phyloP scores from a whole-genome alignment of 2,888 invertebrate genomes.

The Eristalinus aeneus region DNA sequence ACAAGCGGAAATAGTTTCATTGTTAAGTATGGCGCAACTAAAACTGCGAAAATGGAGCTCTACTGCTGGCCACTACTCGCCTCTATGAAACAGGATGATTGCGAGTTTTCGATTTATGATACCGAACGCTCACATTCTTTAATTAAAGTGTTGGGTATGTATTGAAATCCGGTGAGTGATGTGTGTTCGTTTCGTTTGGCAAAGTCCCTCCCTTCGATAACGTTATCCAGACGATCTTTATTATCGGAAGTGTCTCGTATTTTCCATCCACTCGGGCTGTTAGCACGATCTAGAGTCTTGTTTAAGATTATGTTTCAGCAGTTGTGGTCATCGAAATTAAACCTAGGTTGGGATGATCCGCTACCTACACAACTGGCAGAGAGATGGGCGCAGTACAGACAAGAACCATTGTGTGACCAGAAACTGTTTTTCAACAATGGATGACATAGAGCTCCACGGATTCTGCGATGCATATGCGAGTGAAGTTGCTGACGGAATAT shows the following conservation, averaged over 20 bases:
- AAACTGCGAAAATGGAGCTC: neutral
- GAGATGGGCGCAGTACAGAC: neutral
- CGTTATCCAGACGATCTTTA: neutral
- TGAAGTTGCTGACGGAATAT: no score
- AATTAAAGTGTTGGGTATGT: no score
- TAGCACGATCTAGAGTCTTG: constrained; percentile 32
- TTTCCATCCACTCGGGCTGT: no score
- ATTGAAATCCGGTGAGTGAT: no score
- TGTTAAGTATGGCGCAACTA: no score
- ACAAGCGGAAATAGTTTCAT: no score
- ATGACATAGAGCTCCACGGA: no score
- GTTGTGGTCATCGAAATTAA: constrained; percentile 40
- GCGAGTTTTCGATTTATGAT: neutral
- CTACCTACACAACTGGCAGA: constrained; percentile 22
- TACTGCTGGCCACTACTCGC: no score
- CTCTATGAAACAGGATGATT: no score
- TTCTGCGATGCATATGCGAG: no score
- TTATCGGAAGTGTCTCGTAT: neutral
- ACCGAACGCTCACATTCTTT: neutral
- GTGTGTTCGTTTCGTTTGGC: neutral
- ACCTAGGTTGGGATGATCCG: constrained; percentile 50
- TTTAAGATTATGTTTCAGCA: constrained; percentile 63
- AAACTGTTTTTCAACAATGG: no score
- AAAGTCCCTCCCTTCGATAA: neutral
- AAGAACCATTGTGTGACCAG: no score